Evolutionary conservation across 2,113 vertebrate genomes (phyloP).

Genomic region (Passer montanus): DNA sequence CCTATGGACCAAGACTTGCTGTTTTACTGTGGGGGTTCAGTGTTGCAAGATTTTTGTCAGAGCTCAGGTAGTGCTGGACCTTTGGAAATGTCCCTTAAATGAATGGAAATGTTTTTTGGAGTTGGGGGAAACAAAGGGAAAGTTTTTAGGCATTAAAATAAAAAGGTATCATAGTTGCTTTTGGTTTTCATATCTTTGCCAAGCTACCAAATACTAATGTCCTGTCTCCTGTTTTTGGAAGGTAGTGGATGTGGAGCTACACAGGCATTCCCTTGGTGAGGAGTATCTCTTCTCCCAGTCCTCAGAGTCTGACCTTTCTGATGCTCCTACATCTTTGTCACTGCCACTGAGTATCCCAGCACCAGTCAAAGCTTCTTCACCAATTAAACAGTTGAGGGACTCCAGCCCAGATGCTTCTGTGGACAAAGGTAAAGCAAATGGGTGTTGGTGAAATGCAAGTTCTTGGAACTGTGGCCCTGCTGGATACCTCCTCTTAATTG

Average conservation of each 20-base stretch:
- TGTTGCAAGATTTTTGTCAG: neutral
- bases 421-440: constrained; percentile 85
- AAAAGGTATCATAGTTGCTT: neutral
- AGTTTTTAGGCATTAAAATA: neutral
- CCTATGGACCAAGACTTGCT: neutral
- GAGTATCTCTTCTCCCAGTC: constrained; percentile 81
- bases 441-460: neutral
- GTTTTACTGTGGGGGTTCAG: accelerated
- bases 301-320: constrained; percentile 74
- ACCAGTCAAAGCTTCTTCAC: constrained; percentile 79
- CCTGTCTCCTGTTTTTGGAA: constrained; percentile 54
- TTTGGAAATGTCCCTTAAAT: neutral
- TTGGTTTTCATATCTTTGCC: neutral
- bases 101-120: neutral
- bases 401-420: constrained; percentile 57
- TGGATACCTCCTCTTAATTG: neutral
- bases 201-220: neutral
- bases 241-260: constrained; percentile 97
- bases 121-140: neutral
- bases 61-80: neutral
- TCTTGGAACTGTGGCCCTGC: neutral
- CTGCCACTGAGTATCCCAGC: constrained; percentile 72
- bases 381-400: constrained; percentile 78
- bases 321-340: constrained; percentile 68
- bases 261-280: constrained; percentile 89